Percentiles rank a stretch among this genome's conserved stretches.
phyloP scores from a whole-genome alignment of 2,797 vertebrate genomes.

The Salarias fasciatus region DNA sequence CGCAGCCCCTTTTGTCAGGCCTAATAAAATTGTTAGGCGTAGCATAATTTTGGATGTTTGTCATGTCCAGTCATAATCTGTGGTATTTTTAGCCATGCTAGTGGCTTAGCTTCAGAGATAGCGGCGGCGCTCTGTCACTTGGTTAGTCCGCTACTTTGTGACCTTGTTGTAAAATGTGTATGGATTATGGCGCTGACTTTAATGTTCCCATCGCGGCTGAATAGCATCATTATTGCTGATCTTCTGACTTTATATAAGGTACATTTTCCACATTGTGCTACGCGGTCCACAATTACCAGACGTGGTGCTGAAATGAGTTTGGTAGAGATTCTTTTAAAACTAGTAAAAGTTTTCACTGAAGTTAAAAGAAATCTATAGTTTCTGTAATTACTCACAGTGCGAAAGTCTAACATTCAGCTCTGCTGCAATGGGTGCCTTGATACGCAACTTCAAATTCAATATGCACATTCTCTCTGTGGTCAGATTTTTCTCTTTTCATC shows the following conservation, averaged over 20 bases:
- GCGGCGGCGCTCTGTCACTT: not conserved
- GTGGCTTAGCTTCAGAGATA: slow-evolving; percentile 2
- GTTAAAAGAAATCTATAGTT: too few species aligned
- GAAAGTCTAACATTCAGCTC: too few species aligned
- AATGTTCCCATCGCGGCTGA: not conserved
- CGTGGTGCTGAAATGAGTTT: too few species aligned
- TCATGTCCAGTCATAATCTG: slow-evolving; percentile 12
- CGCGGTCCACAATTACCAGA: too few species aligned
- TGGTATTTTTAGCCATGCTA: slow-evolving; percentile 31
- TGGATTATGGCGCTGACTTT: not conserved
- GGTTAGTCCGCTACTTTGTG: not conserved
- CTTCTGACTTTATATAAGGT: not conserved
- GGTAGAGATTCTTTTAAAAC: too few species aligned
- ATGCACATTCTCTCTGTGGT: too few species aligned
- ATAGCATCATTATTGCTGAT: not conserved
- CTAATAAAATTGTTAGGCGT: slow-evolving; percentile 31
- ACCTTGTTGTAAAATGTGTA: too few species aligned
- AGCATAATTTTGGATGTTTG: slow-evolving; percentile 24
- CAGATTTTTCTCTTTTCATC: too few species aligned
- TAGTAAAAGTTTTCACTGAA: too few species aligned
- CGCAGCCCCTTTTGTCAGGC: slow-evolving; percentile 38
- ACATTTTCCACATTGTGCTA: not conserved
- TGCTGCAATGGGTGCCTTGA: too few species aligned
- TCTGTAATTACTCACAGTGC: too few species aligned
- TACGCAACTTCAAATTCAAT: too few species aligned